Evolutionary conservation across 23 tunicate genomes (phyloP), one percentile per base, ranked within the genome.

Genomic region (Phallusia fumigata): DNA sequence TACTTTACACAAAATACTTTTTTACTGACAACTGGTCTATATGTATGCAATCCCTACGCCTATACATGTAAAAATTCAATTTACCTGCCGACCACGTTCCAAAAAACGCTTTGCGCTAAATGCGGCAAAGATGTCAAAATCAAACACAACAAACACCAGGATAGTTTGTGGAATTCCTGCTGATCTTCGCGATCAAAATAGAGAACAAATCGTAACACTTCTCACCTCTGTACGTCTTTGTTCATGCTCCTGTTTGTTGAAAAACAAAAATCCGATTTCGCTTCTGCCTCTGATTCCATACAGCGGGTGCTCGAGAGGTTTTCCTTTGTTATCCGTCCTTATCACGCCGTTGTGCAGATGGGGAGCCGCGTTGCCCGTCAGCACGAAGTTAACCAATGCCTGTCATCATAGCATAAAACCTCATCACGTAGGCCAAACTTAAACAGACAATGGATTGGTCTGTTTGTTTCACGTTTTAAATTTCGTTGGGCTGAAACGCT

Each of bases 201-300:
- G 47, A 5, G 47, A 40, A 3, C 47, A 40, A 10, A 10, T 40
- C 8, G 47, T 40, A 40, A 40, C 47, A 40, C 10, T 40, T 40
- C 10, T 40, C 32, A 87, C 97, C 88, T 84, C 76, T 2, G 97
- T 92, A 26, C 97, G 65, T 34, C 84, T 84, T 8, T 83, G 72
- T 32, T 92, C 97, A 3, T 52, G 64, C 80, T 92, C 91, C 40
- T 80, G 76, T 80, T 92, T 92, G 79, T 92, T 73, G 35, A 87
- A 92, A 52, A 87, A 92, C 31, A 92, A 77, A 76, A 92, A 92
- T 65, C 97, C 97, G 53, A 92, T 32, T 72, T 82, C 88, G 74
- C 97, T 84, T 79, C 97, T 65, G 50, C 76, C 58, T 75, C 86
- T 78, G 3, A 84, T 30, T 30, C 97, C 97, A 18, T 81, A 33